A percentile compares a stretch with the other conserved stretches of the same genome.
Evolutionary conservation across 1,140 invertebrate species (phyloP).

Genomic region (Leptinotarsa texana): DNA sequence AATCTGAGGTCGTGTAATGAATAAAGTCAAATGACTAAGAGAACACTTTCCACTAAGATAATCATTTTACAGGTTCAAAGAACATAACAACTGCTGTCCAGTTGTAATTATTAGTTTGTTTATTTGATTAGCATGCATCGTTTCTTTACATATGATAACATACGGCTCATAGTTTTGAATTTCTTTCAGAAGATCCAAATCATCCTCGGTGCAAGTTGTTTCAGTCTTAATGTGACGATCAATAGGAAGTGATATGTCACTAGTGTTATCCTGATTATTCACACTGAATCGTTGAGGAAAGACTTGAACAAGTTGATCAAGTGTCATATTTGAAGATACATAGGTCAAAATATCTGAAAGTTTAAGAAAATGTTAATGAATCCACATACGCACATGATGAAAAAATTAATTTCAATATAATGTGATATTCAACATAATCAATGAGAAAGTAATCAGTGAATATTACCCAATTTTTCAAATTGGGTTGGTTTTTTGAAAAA

Average conservation of each 20-base stretch:
- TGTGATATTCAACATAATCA: no score
- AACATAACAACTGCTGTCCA: conserved; percentile 63
- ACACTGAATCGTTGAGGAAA: conserved; percentile 57
- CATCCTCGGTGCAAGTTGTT: conserved; percentile 26
- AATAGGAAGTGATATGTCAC: conserved; percentile 6
- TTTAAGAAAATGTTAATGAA: background rate
- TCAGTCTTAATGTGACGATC: conserved; percentile 12
- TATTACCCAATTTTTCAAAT: no score
- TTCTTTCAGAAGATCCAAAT: conserved; percentile 49
- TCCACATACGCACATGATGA: no score
- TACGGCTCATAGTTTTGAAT: conserved; percentile 57
- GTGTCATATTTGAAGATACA: conserved; percentile 57
- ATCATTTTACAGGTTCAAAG: conserved; percentile 58
- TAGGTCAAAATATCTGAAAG: conserved; percentile 59
- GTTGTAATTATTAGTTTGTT: conserved; percentile 65
- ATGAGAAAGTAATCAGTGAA: no score
- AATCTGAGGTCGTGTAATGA: no score
- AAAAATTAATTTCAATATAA: no score
- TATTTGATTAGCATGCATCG: conserved; percentile 65
- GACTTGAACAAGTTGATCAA: conserved; percentile 58
- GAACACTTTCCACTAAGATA: background rate
- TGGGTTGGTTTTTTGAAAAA: no score
- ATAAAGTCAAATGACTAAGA: no score
- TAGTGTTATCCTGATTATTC: conserved; percentile 13
- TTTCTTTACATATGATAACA: conserved; percentile 60